Evolutionary conservation across 2,888 invertebrate species (phyloP), one percentile per base, ranked within the genome.

Genomic region (Habroteleia sp.): DNA sequence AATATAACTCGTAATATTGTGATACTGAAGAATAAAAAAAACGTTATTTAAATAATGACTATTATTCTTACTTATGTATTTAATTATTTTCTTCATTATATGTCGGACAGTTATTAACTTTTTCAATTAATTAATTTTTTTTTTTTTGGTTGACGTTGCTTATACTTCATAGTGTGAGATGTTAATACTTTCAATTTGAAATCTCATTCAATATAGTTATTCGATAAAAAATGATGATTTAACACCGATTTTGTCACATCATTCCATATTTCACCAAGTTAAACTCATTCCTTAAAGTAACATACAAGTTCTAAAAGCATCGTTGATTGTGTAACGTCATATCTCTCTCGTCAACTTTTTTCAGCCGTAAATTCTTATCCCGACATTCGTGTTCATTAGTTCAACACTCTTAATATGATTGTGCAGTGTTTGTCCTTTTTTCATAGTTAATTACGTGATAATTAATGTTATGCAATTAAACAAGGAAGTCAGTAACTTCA

Each of bases 401-500:
- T 54, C 27, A 39, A 39, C 39, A 37, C 35, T 60, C 8, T 60
- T 37, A 17, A 35, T 46, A 20, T 27, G 37, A 46, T 60, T 37
- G 60, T 37, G 25, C 29, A 23, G 17, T 11, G 29, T 27, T 48
- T 27, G 42, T 48, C 37, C 33, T 62, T 48, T 37, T 56, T 60
- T 44, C 29, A 39, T 48, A 10, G 41, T 8, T 63, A 63, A 63
- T 63, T 63, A 29, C 63, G 33, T 10, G 63, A 63, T 63, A 63
- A 63, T 50, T 52, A 31, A 5, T 23, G 6, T 52, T 63, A 42
- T 11, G 25, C 17, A 50, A 63, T 42, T 41, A 16, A 14, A 39
- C 16, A 35, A 42, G 63, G 52, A 63, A 52, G 62, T 63, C 62
- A 41, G 11, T 48, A 23, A 63, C 52, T 41, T 33, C 3, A 10